Conservation (phyloP, 2,113 vertebrate species). For the Gopherus evgoodei region DNA sequence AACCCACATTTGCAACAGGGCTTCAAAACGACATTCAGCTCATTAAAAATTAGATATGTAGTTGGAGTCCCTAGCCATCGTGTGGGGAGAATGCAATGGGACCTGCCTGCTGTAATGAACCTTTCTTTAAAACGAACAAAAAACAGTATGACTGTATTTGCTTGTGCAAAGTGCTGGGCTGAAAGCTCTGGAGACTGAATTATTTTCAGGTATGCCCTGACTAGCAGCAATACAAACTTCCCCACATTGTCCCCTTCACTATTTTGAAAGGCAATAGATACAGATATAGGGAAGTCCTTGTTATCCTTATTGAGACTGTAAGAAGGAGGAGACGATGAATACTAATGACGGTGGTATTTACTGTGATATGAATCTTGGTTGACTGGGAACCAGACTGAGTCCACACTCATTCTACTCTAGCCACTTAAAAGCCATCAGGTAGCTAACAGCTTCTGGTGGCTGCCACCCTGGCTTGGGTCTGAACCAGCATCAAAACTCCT, state of each 20-base stretch:
- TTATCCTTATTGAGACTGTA: too few species aligned
- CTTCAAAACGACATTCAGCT: constrained; percentile 19
- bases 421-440: too few species aligned
- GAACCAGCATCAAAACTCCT: too few species aligned
- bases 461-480: too few species aligned
- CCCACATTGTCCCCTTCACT: background rate
- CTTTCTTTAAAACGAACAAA: background rate
- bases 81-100: constrained; percentile 4
- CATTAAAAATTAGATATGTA: constrained; percentile 39
- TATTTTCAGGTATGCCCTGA: background rate
- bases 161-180: background rate
- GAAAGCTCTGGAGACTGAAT: background rate
- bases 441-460: too few species aligned
- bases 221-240: background rate
- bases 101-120: background rate
- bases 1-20: constrained; percentile 44
- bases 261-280: too few species aligned
- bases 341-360: too few species aligned
- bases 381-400: too few species aligned
- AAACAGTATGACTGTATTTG: background rate
- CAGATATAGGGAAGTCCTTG: too few species aligned
- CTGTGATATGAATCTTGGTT: too few species aligned
- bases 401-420: too few species aligned
- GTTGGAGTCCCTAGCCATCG: background rate
- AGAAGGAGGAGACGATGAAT: too few species aligned